phyloP scores from a whole-genome alignment of 1,140 invertebrate species.

The Galendromus occidentalis region DNA sequence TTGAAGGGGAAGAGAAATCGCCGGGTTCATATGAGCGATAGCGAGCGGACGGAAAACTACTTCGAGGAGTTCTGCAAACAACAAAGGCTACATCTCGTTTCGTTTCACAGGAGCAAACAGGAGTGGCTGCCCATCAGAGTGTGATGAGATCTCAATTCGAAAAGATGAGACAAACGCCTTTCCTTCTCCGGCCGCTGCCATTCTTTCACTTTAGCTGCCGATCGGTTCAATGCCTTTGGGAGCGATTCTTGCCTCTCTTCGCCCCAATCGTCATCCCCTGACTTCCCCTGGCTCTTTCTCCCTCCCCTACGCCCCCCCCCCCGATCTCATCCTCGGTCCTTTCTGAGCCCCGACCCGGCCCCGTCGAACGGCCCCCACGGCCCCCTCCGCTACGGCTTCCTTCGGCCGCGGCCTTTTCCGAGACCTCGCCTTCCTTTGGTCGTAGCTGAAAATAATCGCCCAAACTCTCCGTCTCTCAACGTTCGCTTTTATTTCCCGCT shows the following conservation, averaged over 20 bases:
- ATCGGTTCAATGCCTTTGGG: slow-evolving; percentile 1
- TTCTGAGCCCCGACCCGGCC: neutral
- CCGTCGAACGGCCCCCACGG: neutral
- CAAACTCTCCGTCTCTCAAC: too few relatives aligned
- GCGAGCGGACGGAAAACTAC: too few relatives aligned
- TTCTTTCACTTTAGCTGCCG: neutral
- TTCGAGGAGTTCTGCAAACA: neutral
- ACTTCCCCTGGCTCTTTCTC: neutral
- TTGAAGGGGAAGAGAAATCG: too few relatives aligned
- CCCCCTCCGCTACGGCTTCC: neutral
- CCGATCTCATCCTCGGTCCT: neutral
- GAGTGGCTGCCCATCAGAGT: neutral
- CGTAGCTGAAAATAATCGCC: too few relatives aligned
- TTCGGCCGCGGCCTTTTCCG: neutral
- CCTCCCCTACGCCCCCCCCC: neutral
- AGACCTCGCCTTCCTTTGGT: neutral
- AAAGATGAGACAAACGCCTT: neutral
- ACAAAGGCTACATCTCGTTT: slow-evolving; percentile 2
- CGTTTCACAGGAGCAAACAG: neutral
- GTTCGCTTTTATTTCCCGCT: too few relatives aligned
- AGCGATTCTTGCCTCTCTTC: neutral
- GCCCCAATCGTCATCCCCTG: neutral
- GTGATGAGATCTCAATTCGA: slow-evolving; percentile 4
- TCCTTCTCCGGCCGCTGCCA: neutral
- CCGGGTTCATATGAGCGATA: too few relatives aligned